These are phyloP conservation scores for Chaetoderma sp. DNA, from an alignment of 2,888 invertebrate genomes.

Conservation along the genomic window DNA sequence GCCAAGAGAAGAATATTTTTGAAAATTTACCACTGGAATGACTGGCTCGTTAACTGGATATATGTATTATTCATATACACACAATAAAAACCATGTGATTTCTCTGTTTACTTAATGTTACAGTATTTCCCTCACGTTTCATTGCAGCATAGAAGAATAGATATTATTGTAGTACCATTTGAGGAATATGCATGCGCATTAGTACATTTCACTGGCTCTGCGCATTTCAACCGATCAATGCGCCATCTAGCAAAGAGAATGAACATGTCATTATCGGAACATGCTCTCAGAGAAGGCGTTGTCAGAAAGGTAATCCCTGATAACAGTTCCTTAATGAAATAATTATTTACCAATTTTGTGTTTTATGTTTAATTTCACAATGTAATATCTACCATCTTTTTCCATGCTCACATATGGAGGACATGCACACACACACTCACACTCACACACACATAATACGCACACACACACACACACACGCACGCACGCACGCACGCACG, in stretches of 20 bases:
- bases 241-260: slow-evolving; percentile 70
- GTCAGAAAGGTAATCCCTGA: slow-evolving; percentile 73
- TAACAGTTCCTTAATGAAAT: neutral
- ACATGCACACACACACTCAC: no score
- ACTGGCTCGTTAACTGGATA: no score
- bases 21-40: no score
- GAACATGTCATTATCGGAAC: slow-evolving; percentile 72
- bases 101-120: no score
- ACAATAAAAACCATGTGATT: no score
- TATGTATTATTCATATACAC: no score
- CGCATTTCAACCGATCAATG: slow-evolving; percentile 72
- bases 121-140: no score
- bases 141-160: slow-evolving; percentile 69
- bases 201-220: slow-evolving; percentile 72
- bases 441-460: no score
- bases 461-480: no score
- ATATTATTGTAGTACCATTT: slow-evolving; percentile 71
- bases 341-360: neutral
- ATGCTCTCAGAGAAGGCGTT: slow-evolving; percentile 68
- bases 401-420: neutral
- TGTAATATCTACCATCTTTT: neutral
- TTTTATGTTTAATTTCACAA: neutral
- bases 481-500: no score
- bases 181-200: slow-evolving; percentile 71
- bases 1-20: no score